Evolutionary conservation across 2,888 invertebrate species (phyloP), one percentile per base, ranked within the genome.

Genomic region (Smittia sp.): DNA sequence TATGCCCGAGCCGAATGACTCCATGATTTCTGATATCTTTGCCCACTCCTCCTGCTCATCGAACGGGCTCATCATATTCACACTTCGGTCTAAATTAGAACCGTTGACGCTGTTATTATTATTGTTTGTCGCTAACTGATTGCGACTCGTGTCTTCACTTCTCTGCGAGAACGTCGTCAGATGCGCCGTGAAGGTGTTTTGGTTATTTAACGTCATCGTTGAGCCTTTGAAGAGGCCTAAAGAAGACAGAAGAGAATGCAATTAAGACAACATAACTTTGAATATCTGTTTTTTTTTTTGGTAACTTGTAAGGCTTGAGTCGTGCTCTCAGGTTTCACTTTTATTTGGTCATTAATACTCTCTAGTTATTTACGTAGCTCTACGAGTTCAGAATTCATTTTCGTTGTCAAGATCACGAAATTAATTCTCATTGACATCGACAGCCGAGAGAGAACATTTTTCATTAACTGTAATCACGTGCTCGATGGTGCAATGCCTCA

Each of bases 21-120:
- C 94, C 90, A 97, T 93, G 78, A 96, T 96, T 83, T 96, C 94
- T 66, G 94, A 93, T 78, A 97, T 96, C 84, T 96, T 94, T 24
- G 94, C 94, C 94, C 97, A 96, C 84, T 97, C 96, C 83, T 95
- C 94, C 83, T 93, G 85, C 80, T 96, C 95, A 84, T 96, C 94
- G 82, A 94, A 94, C 1, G 94, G 94, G 80, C 93, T 94, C 77
- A 95, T 86, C 77, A 93, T 78, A 63, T 80, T 86, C 74, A 86
- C 85, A 25, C 85, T 83, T 75, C 84, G 84, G 76, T 83, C 79
- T 80, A 75, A 80, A 81, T 75, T 82, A 81, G 11, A 80, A 80
- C 75, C 80, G 80, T 41, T 74, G 24, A 76, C 76, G 74, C 76
- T 77, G 77, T 76, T 79, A 77, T 76, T 78, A 76, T 78, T 82